phyloP scores from a whole-genome alignment of 2,797 vertebrate genomes.

The Myotis vivesi region DNA sequence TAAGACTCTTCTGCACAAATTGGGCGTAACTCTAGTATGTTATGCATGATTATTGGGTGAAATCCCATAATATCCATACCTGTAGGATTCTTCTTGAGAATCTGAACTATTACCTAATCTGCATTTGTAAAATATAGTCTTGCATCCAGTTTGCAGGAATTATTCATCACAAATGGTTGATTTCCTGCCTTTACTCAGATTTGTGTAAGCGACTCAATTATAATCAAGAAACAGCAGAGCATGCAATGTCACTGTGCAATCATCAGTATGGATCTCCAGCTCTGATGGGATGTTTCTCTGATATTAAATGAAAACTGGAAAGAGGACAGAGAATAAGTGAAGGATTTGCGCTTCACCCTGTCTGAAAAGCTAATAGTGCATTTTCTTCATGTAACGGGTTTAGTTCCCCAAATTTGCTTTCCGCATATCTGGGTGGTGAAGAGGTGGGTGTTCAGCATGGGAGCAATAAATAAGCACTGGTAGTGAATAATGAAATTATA shows the following conservation, averaged over 20 bases:
- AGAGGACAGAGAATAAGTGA: constrained; percentile 35
- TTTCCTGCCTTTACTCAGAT: constrained; percentile 73
- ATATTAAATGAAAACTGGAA: constrained; percentile 54
- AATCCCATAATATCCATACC: constrained; percentile 14
- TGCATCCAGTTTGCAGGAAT: constrained; percentile 71
- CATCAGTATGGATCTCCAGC: constrained; percentile 56
- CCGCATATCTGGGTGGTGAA: background rate
- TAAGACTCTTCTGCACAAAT: background rate
- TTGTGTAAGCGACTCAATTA: constrained; percentile 77
- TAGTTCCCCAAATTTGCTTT: background rate
- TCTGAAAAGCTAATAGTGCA: background rate
- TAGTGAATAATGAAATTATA: background rate
- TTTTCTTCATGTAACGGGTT: background rate
- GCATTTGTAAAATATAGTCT: constrained; percentile 69
- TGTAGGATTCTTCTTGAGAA: constrained; percentile 52
- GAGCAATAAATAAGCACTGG: background rate
- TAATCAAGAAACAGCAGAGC: constrained; percentile 71
- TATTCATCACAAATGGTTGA: constrained; percentile 73
- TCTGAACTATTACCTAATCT: constrained; percentile 70
- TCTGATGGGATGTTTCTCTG: constrained; percentile 37
- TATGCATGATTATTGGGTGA: background rate
- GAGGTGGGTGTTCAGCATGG: background rate
- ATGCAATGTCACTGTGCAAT: constrained; percentile 32
- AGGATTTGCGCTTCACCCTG: background rate
- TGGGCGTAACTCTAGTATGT: background rate